phyloP scores from a whole-genome alignment of 2,113 vertebrate genomes.

The Gallinago undulata region DNA sequence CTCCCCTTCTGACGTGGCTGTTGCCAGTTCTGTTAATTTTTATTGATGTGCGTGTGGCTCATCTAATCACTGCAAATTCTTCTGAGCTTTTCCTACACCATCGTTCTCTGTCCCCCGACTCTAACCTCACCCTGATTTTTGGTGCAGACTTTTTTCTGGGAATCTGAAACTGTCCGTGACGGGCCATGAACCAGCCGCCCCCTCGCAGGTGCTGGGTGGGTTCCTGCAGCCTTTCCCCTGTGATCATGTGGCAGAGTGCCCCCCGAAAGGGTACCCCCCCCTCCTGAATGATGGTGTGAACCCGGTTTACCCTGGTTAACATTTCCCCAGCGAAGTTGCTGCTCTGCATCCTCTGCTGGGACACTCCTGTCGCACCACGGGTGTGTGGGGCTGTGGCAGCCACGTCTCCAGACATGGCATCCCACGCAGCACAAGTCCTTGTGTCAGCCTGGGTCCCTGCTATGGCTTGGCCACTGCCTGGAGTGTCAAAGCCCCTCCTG shows the following conservation, averaged over 20 bases:
- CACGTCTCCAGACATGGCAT: rapidly evolving
- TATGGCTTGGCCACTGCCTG: not conserved
- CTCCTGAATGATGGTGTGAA: not conserved
- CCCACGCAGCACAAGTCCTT: not conserved
- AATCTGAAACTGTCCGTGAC: rapidly evolving
- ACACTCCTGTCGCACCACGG: rapidly evolving
- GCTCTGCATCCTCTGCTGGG: not conserved
- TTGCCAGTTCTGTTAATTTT: not conserved
- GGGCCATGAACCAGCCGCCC: not conserved
- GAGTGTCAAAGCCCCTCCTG: rapidly evolving
- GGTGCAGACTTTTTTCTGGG: not conserved
- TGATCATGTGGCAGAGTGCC: rapidly evolving
- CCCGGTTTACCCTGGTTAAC: rapidly evolving
- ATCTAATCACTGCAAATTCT: not conserved
- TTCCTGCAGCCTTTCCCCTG: rapidly evolving
- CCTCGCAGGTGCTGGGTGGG: rapidly evolving
- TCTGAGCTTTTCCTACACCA: not conserved
- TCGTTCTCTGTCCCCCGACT: not conserved
- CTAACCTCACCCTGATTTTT: not conserved
- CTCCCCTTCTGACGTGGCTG: not conserved
- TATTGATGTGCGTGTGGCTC: not conserved
- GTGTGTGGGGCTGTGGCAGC: not conserved
- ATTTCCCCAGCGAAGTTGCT: rapidly evolving
- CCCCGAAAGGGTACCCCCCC: not conserved
- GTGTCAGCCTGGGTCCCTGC: not conserved